phyloP scores from a whole-genome alignment of 2,113 vertebrate genomes.

The Nycticebus coucang region DNA sequence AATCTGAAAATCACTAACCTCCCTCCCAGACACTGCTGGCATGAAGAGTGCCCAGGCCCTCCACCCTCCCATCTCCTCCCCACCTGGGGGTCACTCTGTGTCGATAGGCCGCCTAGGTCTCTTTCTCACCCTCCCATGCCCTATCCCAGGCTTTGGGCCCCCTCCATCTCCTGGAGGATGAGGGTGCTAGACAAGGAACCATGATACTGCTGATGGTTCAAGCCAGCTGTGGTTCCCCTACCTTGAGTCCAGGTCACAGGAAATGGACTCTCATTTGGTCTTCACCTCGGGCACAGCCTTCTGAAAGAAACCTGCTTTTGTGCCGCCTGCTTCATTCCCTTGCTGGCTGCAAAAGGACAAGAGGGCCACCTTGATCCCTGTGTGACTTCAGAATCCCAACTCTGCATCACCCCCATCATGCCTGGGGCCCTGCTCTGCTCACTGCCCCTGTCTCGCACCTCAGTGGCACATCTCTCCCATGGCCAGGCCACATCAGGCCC shows the following conservation, averaged over 20 bases:
- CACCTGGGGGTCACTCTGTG: not conserved
- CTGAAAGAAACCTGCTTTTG: not conserved
- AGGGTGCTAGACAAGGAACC: not conserved
- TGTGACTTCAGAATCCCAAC: not conserved
- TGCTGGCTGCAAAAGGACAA: not conserved
- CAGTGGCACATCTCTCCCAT: not conserved
- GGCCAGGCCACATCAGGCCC: not conserved
- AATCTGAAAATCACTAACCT: not conserved
- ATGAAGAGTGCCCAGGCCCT: not conserved
- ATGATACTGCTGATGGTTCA: not conserved
- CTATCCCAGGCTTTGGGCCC: not conserved
- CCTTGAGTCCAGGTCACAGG: not conserved
- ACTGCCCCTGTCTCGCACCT: not conserved
- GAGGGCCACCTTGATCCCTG: not conserved
- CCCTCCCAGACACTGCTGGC: not conserved
- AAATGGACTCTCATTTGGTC: not conserved
- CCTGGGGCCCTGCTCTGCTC: not conserved
- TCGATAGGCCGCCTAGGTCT: not conserved
- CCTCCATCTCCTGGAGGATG: not conserved
- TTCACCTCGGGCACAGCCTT: not conserved
- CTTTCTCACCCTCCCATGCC: not conserved
- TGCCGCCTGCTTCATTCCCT: not conserved
- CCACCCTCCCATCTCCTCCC: not conserved
- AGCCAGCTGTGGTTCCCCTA: not conserved
- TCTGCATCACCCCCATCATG: not conserved